phyloP scores from a whole-genome alignment of 2,113 vertebrate genomes.

The Dermatemys mawii region DNA sequence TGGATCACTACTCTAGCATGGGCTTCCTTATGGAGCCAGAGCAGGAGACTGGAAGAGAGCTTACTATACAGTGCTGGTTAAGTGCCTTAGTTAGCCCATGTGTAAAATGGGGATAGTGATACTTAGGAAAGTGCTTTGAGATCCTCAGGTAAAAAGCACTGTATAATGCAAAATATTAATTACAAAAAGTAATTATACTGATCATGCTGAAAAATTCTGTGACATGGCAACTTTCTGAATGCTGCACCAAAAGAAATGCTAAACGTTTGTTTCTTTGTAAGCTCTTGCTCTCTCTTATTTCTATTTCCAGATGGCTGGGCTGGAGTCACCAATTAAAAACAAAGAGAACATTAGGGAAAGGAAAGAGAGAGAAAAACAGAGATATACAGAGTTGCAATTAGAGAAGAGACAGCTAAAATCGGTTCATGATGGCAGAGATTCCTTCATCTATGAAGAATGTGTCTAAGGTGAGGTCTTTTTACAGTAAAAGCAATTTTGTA shows the following conservation, averaged over 20 bases:
- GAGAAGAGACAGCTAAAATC: conserved; percentile 78
- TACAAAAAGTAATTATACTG: not conserved
- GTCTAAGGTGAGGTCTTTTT: conserved; percentile 62
- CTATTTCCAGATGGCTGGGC: conserved; percentile 72
- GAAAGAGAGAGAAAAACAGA: conserved; percentile 52
- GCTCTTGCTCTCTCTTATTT: conserved; percentile 39
- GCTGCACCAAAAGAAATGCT: conserved; percentile 23
- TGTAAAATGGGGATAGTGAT: not conserved
- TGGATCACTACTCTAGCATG: not conserved
- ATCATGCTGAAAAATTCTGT: not conserved
- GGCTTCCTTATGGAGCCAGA: not conserved
- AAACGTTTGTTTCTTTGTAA: conserved; percentile 68
- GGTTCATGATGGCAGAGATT: conserved; percentile 77
- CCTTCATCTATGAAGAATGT: conserved; percentile 75
- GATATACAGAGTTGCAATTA: conserved; percentile 77
- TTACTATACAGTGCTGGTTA: not conserved
- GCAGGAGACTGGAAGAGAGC: not conserved
- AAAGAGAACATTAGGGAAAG: conserved; percentile 63
- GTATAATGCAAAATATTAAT: not conserved
- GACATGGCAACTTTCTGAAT: conserved; percentile 25
- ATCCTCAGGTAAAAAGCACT: not conserved
- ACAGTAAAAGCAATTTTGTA: conserved; percentile 60
- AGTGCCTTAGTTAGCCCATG: not conserved
- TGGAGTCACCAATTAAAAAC: conserved; percentile 70
- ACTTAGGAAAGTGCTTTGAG: not conserved